These are phyloP conservation scores for Caenorhabditis auriculariae DNA, from an alignment of 2,888 invertebrate genomes.

Conservation along the genomic window DNA sequence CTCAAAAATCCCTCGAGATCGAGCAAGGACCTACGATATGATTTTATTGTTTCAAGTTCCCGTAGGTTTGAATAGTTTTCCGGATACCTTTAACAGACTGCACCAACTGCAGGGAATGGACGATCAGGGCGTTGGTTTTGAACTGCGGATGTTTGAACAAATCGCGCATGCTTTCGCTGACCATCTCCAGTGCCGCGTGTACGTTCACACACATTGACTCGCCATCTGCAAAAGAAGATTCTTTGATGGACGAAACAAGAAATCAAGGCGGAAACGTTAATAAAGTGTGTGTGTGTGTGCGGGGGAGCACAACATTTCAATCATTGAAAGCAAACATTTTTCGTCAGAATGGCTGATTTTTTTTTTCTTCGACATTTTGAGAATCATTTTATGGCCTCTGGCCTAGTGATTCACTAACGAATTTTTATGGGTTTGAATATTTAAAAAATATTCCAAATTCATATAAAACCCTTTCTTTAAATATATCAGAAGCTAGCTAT, in stretches of 20 bases:
- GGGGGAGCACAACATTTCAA: too few relatives aligned
- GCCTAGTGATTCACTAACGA: too few relatives aligned
- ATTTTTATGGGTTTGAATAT: too few relatives aligned
- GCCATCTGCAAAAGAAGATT: slow-evolving; percentile 48
- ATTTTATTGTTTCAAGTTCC: neutral
- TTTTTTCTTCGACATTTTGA: too few relatives aligned
- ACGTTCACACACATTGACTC: slow-evolving; percentile 56
- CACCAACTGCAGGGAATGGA: slow-evolving; percentile 41
- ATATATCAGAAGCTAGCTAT: too few relatives aligned
- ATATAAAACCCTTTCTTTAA: too few relatives aligned
- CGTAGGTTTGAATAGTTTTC: neutral
- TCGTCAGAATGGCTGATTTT: too few relatives aligned
- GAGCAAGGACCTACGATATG: neutral
- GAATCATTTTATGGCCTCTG: too few relatives aligned
- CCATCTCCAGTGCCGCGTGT: slow-evolving; percentile 59
- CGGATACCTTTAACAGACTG: slow-evolving; percentile 40
- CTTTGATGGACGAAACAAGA: neutral
- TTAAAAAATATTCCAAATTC: too few relatives aligned
- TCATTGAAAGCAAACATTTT: too few relatives aligned
- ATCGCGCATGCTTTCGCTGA: slow-evolving; percentile 58
- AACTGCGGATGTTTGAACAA: slow-evolving; percentile 48
- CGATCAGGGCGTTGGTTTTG: slow-evolving; percentile 44
- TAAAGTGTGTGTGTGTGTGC: too few relatives aligned
- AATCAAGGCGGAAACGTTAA: too few relatives aligned
- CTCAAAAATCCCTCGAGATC: neutral